Conservation (phyloP, 2,113 vertebrate species). For the Tamias sibiricus region DNA sequence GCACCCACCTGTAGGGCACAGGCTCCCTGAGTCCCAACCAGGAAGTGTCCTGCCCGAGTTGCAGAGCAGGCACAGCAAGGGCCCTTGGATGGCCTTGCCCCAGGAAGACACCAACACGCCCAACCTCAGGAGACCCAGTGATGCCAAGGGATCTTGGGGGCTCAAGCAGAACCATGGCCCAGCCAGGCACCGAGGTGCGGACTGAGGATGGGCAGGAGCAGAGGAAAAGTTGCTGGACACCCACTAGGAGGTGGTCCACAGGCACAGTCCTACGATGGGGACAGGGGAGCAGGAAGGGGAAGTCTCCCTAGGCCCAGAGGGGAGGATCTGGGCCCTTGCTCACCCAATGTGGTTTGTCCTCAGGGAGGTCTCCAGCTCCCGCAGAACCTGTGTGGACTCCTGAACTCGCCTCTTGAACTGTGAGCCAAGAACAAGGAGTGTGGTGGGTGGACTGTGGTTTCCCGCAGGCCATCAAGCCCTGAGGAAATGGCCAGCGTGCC, state of each 20-base stretch:
- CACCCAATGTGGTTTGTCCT: constrained; percentile 98
- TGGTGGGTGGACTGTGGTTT: background rate
- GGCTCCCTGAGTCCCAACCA: background rate
- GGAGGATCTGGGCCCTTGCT: constrained; percentile 65
- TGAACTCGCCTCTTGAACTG: constrained; percentile 84
- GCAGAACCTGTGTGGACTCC: constrained; percentile 94
- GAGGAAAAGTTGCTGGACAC: background rate
- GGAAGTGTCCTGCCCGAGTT: background rate
- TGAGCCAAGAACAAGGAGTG: background rate
- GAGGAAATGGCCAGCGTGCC: background rate
- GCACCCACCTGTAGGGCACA: constrained; percentile 88
- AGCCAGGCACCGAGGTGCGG: accelerated
- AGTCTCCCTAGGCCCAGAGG: background rate
- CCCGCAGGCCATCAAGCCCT: background rate
- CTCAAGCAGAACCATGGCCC: background rate
- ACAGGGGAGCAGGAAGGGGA: background rate
- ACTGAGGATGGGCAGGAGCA: background rate
- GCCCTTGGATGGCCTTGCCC: background rate
- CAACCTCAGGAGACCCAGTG: background rate
- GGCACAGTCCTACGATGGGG: background rate
- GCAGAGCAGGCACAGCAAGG: background rate
- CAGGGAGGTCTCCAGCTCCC: constrained; percentile 97
- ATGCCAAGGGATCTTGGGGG: background rate
- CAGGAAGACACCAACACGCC: background rate
- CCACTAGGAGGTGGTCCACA: background rate